phyloP scores from a whole-genome alignment of 1,140 invertebrate genomes.

The Halesus radiatus region DNA sequence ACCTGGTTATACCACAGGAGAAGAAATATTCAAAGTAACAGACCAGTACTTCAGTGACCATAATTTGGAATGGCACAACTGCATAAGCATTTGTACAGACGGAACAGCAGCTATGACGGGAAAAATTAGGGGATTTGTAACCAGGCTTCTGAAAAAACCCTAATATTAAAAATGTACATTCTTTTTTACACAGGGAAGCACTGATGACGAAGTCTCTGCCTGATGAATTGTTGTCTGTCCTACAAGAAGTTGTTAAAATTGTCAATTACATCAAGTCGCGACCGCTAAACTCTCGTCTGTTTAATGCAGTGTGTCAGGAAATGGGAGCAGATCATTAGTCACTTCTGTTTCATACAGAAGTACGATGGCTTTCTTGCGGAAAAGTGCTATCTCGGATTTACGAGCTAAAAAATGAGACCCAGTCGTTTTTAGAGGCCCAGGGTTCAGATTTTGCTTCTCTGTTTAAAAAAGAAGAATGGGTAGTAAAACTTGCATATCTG shows the following conservation, averaged over 20 bases:
- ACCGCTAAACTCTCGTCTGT: constrained; percentile 58
- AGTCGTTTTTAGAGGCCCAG: constrained; percentile 26
- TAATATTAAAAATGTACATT: constrained; percentile 13
- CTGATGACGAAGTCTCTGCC: constrained; percentile 35
- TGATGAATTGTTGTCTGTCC: constrained; percentile 33
- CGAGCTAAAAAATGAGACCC: constrained; percentile 18
- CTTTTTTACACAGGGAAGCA: constrained; percentile 16
- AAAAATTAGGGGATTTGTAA: constrained; percentile 4
- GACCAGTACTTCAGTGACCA: too few relatives aligned
- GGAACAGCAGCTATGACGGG: constrained; percentile 6
- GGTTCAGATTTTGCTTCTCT: constrained; percentile 27
- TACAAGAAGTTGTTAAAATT: constrained; percentile 37
- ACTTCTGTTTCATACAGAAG: too few relatives aligned
- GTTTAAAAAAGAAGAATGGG: constrained; percentile 28
- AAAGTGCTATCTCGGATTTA: constrained; percentile 28
- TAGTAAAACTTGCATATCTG: constrained; percentile 27
- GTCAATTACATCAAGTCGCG: constrained; percentile 36
- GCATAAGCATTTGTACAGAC: constrained; percentile 15
- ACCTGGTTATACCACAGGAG: too few relatives aligned
- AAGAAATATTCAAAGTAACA: too few relatives aligned
- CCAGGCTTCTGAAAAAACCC: constrained; percentile 12
- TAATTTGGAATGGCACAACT: too few relatives aligned
- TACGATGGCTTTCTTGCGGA: constrained; percentile 58
- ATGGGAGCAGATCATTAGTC: too few relatives aligned
- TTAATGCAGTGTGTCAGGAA: too few relatives aligned